Base-by-base conservation (phyloP, 2,888 invertebrate genomes). In the Marronus borbonicus region DNA sequence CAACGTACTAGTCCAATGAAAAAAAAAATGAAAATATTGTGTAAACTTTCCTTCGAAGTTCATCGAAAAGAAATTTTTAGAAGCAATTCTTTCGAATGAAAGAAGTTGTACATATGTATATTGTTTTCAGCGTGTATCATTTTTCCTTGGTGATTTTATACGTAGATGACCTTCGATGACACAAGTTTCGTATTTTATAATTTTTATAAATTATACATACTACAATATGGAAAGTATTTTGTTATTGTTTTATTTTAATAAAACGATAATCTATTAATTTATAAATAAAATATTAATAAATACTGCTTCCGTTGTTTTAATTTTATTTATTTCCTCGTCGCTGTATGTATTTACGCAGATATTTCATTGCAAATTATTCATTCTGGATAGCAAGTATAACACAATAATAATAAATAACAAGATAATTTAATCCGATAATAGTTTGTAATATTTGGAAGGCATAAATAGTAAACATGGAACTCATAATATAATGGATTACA, bases 1-100 rank as follows among this genome's bases (percentile, higher is more conserved):
- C 83, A 31, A 81, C 84, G 84, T 85, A 83, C 86, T 86, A 86
- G 86, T 86, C 86, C 85, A 84, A 83, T 85, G 70, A 44, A 72
- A 66, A 60, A 74, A 62, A 62, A 31, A 62, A 62, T 14, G 55
- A 28, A 62, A 31, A 62, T 0, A 31, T 62, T 62, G 1, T 62
- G 62, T 28, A 24, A 62, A 28, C 62, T 31, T 28, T 31, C 24
- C 62, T 7, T 62, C 62, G 62, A 62, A 28, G 62, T 5, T 62
- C 28, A 24, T 14, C 28, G 28, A 28, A 62, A 62, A 31, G 0
- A 24, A 24, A 24, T 12, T 17, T 55, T 20, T 55, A 55, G 17
- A 20, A 20, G 8, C 20, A 55, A 55, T 44, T 44, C 44, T 44
- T 44, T 44, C 44, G 44, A 10, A 44, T 2, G 44, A 44, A 44